Evolutionary conservation across 2,888 invertebrate species (phyloP), one percentile per base, ranked within the genome.

Genomic region (Aplocera efformata): DNA sequence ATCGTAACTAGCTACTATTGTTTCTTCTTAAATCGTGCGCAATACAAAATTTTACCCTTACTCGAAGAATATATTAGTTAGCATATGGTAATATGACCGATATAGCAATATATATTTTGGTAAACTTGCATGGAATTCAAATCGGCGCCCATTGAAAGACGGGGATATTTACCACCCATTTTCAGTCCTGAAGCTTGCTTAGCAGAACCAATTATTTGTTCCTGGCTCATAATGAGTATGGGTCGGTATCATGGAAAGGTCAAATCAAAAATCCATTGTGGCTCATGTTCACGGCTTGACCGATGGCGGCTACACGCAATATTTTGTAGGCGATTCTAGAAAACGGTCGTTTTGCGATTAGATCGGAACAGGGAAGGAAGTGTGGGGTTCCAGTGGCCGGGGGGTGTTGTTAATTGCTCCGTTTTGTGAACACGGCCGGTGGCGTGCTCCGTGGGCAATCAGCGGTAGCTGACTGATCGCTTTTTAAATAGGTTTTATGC

Each of bases 401-500:
- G 48, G 59, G 65, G 72, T 68, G 77, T 69, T 80, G 86, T 84
- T 88, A 88, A 88, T 88, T 88, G 86, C 86, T 69, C 84, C 88
- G 88, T 88, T 88, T 88, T 88, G 88, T 88, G 88, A 88, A 88
- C 88, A 88, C 81, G 83, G 79, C 68, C 71, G 68, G 73, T 85
- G 72, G 86, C 86, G 85, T 86, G 88, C 80, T 65, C 68, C 68
- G 74, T 68, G 70, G 73, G 85, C 80, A 88, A 88, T 88, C 88
- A 86, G 76, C 84, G 75, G 59, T 69, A 78, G 56, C 82, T 86
- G 88, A 88, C 85, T 88, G 86, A 88, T 88, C 84, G 86, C 88
- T 85, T 88, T 88, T 88, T 88, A 88, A 88, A 86, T 86, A 86
- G 86, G 84, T 84, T 86, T 85, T 85, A 85, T 84, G 77, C 79